phyloP scores from a whole-genome alignment of 2,113 vertebrate species.

The Ptyas mucosa region DNA sequence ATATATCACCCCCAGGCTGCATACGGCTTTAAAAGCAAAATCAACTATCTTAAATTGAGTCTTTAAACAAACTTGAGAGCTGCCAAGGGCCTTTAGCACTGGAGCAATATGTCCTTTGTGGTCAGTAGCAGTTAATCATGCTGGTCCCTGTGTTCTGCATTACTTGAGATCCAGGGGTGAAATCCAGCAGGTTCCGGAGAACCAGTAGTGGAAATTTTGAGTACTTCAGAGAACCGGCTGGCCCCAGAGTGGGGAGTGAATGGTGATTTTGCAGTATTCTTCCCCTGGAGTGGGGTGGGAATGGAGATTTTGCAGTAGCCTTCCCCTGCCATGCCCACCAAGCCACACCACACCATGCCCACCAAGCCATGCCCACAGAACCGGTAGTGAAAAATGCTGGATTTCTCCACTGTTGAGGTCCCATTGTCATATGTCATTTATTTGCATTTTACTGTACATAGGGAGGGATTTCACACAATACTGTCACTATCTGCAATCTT shows the following conservation, averaged over 20 bases:
- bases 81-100: not conserved
- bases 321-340: no score
- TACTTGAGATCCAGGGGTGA: not conserved
- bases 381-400: no score
- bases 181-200: no score
- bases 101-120: not conserved
- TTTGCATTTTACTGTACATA: not conserved
- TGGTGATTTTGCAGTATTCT: no score
- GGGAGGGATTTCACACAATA: not conserved
- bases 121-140: not conserved
- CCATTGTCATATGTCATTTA: not conserved
- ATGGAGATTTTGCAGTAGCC: no score
- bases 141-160: not conserved
- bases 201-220: no score
- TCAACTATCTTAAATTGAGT: not conserved
- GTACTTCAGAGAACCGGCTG: no score
- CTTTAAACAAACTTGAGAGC: not conserved
- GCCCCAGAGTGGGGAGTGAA: no score
- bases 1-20: not conserved
- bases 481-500: not conserved
- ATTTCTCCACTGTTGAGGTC: not conserved
- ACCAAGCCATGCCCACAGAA: no score
- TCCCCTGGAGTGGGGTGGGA: no score
- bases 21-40: constrained; percentile 5
- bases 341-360: no score